phyloP scores from a whole-genome alignment of 2,113 vertebrate genomes.

The Oreochromis aureus region DNA sequence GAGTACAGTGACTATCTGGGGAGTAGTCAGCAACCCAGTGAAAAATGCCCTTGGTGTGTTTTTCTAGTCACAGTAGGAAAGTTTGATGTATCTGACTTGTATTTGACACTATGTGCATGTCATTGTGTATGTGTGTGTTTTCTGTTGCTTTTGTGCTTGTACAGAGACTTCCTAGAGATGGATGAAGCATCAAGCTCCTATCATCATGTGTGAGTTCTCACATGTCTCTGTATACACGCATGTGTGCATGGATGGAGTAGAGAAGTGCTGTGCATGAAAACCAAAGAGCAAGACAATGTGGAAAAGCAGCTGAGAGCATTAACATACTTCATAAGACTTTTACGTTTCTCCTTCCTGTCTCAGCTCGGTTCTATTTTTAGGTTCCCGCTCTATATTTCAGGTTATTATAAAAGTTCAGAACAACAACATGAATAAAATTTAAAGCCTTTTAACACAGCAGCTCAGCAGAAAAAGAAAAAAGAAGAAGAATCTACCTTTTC shows the following conservation, averaged over 20 bases:
- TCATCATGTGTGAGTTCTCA: background rate
- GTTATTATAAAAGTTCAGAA: background rate
- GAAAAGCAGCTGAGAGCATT: background rate
- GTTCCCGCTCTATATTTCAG: background rate
- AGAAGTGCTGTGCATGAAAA: background rate
- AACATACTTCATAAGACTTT: background rate
- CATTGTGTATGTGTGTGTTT: background rate
- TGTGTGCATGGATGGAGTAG: background rate
- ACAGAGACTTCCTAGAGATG: background rate
- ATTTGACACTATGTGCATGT: background rate
- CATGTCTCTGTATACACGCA: background rate
- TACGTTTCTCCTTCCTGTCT: background rate
- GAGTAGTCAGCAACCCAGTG: background rate
- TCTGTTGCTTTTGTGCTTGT: background rate
- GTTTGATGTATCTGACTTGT: constrained; percentile 12
- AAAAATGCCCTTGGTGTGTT: background rate
- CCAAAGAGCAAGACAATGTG: background rate
- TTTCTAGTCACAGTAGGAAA: background rate
- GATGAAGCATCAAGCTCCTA: background rate
- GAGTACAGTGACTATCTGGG: constrained; percentile 3
- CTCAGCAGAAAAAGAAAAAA: background rate
- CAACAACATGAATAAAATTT: background rate
- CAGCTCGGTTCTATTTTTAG: background rate
- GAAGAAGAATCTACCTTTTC: background rate
- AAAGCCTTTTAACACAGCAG: background rate